phyloP scores from a whole-genome alignment of 2,113 vertebrate genomes.

The Ceuthmochares aereus region DNA sequence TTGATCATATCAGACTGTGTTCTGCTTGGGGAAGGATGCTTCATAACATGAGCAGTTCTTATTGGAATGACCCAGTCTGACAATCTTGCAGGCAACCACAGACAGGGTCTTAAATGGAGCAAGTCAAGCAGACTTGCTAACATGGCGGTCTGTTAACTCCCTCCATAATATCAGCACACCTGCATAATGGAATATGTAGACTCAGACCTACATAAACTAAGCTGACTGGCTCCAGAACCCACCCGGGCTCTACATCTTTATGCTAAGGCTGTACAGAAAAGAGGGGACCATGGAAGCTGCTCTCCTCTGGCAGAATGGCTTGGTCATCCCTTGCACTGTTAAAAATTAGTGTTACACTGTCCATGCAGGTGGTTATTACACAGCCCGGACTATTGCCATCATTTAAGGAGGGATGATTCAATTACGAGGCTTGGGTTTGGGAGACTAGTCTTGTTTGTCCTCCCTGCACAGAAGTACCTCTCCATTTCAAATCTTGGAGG shows the following conservation, averaged over 20 bases:
- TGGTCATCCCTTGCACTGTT: neutral
- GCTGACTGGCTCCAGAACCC: neutral
- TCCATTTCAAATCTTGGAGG: constrained; percentile 48
- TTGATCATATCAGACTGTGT: neutral
- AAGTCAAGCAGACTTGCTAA: neutral
- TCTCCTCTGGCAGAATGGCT: neutral
- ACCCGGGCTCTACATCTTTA: neutral
- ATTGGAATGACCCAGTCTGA: rapidly evolving
- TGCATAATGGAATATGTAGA: neutral
- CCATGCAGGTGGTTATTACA: rapidly evolving
- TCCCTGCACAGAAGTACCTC: neutral
- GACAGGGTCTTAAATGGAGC: neutral
- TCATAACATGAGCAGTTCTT: neutral
- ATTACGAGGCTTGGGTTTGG: neutral
- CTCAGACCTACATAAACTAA: neutral
- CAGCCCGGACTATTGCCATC: neutral
- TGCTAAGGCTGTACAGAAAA: neutral
- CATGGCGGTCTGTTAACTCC: rapidly evolving
- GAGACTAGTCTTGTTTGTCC: neutral
- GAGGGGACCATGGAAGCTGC: rapidly evolving
- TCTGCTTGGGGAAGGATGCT: neutral
- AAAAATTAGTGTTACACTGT: neutral
- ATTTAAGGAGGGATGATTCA: neutral
- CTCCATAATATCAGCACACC: neutral
- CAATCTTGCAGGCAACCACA: neutral